phyloP scores from a whole-genome alignment of 2,113 vertebrate genomes.

The Malurus alboscapulatus region DNA sequence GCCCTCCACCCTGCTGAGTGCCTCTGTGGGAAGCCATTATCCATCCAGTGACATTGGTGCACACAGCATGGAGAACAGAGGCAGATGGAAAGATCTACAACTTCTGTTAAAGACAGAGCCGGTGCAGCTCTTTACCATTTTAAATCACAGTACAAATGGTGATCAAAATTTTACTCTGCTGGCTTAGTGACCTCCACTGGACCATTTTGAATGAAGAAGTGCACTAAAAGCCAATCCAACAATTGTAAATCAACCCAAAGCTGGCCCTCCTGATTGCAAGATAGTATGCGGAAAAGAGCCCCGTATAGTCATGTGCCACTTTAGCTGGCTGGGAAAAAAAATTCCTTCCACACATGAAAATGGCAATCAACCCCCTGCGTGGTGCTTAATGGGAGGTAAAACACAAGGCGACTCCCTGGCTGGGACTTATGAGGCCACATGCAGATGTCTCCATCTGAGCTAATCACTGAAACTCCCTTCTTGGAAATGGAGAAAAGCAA shows the following conservation, averaged over 20 bases:
- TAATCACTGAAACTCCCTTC: constrained; percentile 57
- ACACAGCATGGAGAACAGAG: not conserved
- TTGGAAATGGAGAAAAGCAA: constrained; percentile 41
- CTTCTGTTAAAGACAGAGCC: not conserved
- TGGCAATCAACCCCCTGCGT: constrained; percentile 56
- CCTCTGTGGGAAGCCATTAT: not conserved
- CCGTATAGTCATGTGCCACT: constrained; percentile 4
- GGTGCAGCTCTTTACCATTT: constrained; percentile 1
- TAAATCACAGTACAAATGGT: not conserved
- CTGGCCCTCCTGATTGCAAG: constrained; percentile 37
- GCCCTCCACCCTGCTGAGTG: not conserved
- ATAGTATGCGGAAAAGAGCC: constrained; percentile 4
- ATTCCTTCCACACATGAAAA: constrained; percentile 48
- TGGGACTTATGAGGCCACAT: constrained; percentile 53
- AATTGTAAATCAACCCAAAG: constrained; percentile 45
- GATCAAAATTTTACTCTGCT: constrained; percentile 11
- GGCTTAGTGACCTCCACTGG: not conserved
- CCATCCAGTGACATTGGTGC: not conserved
- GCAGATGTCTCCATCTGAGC: constrained; percentile 54
- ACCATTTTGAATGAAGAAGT: constrained; percentile 15
- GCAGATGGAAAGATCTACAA: not conserved
- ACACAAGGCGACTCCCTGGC: constrained; percentile 46
- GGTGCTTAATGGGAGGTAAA: constrained; percentile 67
- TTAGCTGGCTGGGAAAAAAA: constrained; percentile 21
- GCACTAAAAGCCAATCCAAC: constrained; percentile 21